Evolutionary conservation across 2,888 invertebrate genomes (phyloP).

Genomic region (Watsonalla cultraria): DNA sequence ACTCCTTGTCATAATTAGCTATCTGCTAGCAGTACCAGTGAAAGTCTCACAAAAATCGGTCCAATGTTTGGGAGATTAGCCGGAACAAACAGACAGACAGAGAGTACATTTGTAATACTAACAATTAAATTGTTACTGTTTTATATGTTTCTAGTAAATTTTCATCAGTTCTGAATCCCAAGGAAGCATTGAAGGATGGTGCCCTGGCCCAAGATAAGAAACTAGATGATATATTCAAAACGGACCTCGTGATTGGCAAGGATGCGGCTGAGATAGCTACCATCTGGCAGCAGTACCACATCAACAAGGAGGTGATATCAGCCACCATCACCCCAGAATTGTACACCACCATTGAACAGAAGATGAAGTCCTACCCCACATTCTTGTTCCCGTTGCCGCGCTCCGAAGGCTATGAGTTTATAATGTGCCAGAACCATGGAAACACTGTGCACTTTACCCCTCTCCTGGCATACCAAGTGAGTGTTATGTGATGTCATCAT

Average conservation of each 20-base stretch:
- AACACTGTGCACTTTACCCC: constrained; percentile 91
- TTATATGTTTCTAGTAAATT: constrained; percentile 68
- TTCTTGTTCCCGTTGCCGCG: constrained; percentile 91
- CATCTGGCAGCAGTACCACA: constrained; percentile 91
- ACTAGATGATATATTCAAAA: constrained; percentile 86
- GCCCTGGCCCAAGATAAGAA: constrained; percentile 54
- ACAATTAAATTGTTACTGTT: neutral
- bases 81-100: no score
- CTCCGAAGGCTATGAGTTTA: constrained; percentile 91
- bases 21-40: no score
- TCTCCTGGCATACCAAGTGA: constrained; percentile 88
- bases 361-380: constrained; percentile 80
- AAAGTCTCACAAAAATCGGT: no score
- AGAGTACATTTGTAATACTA: no score
- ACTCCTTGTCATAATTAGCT: no score
- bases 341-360: constrained; percentile 78
- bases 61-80: no score
- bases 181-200: constrained; percentile 51
- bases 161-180: constrained; percentile 82
- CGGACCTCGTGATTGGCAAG: constrained; percentile 86
- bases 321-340: constrained; percentile 82
- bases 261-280: constrained; percentile 82
- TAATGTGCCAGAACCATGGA: constrained; percentile 85
- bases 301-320: constrained; percentile 85
- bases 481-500: neutral